These are phyloP conservation scores for Hirtodrosophila trivittata DNA, from an alignment of 2,888 invertebrate species.

Conservation along the genomic window DNA sequence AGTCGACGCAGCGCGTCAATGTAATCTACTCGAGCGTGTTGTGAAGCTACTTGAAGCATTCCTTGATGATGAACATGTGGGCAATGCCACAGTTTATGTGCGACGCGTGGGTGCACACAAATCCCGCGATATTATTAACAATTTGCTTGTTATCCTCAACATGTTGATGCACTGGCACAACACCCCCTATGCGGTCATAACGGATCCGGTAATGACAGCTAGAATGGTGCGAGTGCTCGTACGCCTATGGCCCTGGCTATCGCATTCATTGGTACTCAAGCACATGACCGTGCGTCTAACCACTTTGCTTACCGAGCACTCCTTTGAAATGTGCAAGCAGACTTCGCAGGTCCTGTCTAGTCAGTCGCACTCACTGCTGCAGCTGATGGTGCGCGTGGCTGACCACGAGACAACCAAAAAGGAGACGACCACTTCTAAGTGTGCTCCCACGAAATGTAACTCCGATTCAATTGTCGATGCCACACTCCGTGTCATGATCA, in stretches of 20 bases:
- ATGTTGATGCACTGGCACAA: conserved; percentile 81
- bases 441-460: background rate
- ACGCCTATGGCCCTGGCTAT: conserved; percentile 82
- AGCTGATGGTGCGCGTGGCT: conserved; percentile 74
- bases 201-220: conserved; percentile 61
- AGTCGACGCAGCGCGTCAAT: conserved; percentile 60
- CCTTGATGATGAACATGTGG: conserved; percentile 66
- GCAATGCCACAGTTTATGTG: conserved; percentile 72
- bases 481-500: conserved; percentile 77
- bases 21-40: conserved; percentile 68
- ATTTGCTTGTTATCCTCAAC: conserved; percentile 72
- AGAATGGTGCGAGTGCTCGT: conserved; percentile 66
- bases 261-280: conserved; percentile 76
- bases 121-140: conserved; percentile 71
- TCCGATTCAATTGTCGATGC: conserved; percentile 50
- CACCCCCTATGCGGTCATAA: conserved; percentile 64
- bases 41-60: conserved; percentile 71
- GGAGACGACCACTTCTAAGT: conserved; percentile 48
- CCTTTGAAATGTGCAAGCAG: conserved; percentile 80
- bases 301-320: conserved; percentile 80
- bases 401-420: conserved; percentile 76
- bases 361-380: conserved; percentile 77
- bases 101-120: conserved; percentile 80
- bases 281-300: conserved; percentile 65
- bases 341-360: conserved; percentile 65